Evolutionary conservation across 2,797 vertebrate genomes (phyloP).

Genomic region (Amphiprion clarkii): DNA sequence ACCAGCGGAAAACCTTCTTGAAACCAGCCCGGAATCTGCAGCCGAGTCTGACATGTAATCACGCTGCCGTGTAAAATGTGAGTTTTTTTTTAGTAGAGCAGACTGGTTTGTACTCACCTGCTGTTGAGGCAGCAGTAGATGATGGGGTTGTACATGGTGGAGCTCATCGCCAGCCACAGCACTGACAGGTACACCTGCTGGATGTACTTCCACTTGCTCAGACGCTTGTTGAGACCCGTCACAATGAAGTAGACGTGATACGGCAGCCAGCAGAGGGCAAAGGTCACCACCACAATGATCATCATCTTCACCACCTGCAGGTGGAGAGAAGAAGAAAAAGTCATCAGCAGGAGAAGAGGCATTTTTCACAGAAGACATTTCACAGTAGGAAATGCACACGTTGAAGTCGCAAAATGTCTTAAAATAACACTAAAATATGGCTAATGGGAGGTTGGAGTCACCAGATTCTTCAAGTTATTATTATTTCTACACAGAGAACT

Average conservation of each 20-base stretch:
- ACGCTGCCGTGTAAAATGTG: not conserved
- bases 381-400: not conserved
- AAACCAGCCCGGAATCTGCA: constrained; percentile 94
- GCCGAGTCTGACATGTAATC: constrained; percentile 5
- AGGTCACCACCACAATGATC: constrained; percentile 95
- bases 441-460: too few relatives aligned
- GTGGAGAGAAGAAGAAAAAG: not conserved
- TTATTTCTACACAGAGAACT: too few relatives aligned
- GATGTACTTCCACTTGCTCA: constrained; percentile 93
- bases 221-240: constrained; percentile 87
- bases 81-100: not conserved
- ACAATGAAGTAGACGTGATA: constrained; percentile 94
- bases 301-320: constrained; percentile 97
- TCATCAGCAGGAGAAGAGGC: not conserved
- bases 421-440: too few relatives aligned
- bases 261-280: constrained; percentile 95
- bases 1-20: constrained; percentile 93
- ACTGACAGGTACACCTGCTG: constrained; percentile 95
- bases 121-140: constrained; percentile 99
- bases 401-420: not conserved
- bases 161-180: constrained; percentile 98
- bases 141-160: constrained; percentile 98
- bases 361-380: not conserved
- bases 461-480: too few relatives aligned
- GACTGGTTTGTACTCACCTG: constrained; percentile 84